Evolutionary conservation across 1,140 invertebrate genomes (phyloP).

Genomic region (Trigoniulus corallinus): DNA sequence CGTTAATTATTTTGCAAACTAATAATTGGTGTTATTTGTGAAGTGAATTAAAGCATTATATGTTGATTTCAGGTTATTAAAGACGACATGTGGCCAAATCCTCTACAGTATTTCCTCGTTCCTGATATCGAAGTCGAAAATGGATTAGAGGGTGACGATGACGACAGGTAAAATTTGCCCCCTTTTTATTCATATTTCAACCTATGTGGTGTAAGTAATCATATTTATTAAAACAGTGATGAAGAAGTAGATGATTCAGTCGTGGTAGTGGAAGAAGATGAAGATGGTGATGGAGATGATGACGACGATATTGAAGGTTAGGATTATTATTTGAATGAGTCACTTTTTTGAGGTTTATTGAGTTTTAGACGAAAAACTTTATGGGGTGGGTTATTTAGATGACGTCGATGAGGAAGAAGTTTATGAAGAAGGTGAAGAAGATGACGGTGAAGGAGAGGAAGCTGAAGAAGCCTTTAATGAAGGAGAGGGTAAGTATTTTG

Average conservation of each 20-base stretch:
- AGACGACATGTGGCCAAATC: constrained; percentile 83
- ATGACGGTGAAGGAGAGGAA: constrained; percentile 14
- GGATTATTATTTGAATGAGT: constrained; percentile 9
- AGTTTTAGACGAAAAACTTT: background rate
- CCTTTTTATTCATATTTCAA: background rate
- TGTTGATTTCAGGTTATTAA: constrained; percentile 38
- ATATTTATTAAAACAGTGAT: constrained; percentile 14
- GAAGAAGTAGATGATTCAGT: constrained; percentile 25
- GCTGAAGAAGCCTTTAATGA: constrained; percentile 12
- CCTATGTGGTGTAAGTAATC: background rate
- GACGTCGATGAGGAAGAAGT: constrained; percentile 20
- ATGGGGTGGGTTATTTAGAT: constrained; percentile 7
- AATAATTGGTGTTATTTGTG: too few relatives aligned
- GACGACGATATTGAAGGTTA: constrained; percentile 32
- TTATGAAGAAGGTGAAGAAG: constrained; percentile 21
- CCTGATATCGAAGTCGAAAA: constrained; percentile 57
- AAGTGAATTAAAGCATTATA: background rate
- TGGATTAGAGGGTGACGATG: constrained; percentile 36
- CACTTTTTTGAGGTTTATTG: background rate
- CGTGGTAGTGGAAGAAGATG: constrained; percentile 21
- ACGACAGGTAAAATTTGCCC: constrained; percentile 24
- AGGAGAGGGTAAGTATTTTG: constrained; percentile 11
- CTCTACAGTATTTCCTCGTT: constrained; percentile 72
- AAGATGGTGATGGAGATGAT: constrained; percentile 32
- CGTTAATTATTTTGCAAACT: too few relatives aligned